phyloP scores from a whole-genome alignment of 2,797 vertebrate genomes.

The Paratrypauchen microcephalus region DNA sequence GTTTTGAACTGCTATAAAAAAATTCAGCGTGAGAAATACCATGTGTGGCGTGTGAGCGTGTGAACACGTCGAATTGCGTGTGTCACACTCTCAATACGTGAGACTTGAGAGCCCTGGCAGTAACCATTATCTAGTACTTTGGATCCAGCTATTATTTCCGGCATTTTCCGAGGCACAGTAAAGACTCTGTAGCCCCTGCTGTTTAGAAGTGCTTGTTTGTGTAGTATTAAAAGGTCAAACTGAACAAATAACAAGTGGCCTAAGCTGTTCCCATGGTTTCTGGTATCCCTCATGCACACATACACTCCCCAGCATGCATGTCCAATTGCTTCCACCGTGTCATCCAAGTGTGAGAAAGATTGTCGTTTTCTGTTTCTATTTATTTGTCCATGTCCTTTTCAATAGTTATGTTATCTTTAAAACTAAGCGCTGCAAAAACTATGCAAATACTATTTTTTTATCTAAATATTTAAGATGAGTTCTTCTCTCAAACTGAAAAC shows the following conservation, averaged over 20 bases:
- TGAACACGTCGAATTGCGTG: no score
- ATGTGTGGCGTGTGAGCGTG: no score
- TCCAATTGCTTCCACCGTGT: slow-evolving; percentile 15
- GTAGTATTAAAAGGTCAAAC: slow-evolving; percentile 50
- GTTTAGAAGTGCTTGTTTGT: slow-evolving; percentile 54
- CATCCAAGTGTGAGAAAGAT: slow-evolving; percentile 46
- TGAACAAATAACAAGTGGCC: slow-evolving; percentile 57
- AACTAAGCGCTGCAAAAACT: not conserved
- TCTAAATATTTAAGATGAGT: no score
- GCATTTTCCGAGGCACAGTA: slow-evolving; percentile 15
- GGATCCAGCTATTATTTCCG: slow-evolving; percentile 1
- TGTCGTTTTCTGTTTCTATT: slow-evolving; percentile 28
- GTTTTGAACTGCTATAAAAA: no score
- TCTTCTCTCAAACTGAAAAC: no score
- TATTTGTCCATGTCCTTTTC: slow-evolving; percentile 33
- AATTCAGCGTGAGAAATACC: no score
- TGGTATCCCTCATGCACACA: slow-evolving; percentile 42
- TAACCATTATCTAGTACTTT: not conserved
- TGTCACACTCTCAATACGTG: no score
- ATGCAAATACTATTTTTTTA: no score
- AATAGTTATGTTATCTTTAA: slow-evolving; percentile 15
- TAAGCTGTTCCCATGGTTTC: slow-evolving; percentile 52
- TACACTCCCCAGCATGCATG: slow-evolving; percentile 32
- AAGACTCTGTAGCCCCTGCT: slow-evolving; percentile 19
- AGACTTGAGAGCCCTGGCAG: no score